Evolutionary conservation across 2,888 invertebrate genomes (phyloP).

Genomic region (Chorisops tibialis): DNA sequence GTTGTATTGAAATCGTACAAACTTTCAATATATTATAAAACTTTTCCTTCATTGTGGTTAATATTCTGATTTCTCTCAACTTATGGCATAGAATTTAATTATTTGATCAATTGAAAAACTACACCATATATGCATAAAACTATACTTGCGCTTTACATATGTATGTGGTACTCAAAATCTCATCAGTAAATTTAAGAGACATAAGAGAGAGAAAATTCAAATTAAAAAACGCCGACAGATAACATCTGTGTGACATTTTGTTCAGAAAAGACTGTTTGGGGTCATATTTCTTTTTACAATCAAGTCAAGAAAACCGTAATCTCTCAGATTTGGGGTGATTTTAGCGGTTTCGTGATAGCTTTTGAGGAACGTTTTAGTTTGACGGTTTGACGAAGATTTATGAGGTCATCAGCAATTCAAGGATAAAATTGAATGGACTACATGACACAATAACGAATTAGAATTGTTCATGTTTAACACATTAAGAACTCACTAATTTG

Average conservation of each 20-base stretch:
- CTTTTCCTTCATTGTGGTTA: neutral
- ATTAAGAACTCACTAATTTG: slow-evolving; percentile 16
- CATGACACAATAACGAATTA: neutral
- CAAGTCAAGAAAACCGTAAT: slow-evolving; percentile 11
- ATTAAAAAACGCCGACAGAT: slow-evolving; percentile 17
- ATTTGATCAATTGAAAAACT: neutral
- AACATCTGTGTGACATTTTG: slow-evolving; percentile 23
- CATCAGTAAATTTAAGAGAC: slow-evolving; percentile 2
- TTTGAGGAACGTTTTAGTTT: slow-evolving; percentile 11
- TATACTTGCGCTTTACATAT: no score
- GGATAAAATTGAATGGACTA: slow-evolving; percentile 21
- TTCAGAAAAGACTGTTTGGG: slow-evolving; percentile 9
- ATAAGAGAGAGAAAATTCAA: slow-evolving; percentile 5
- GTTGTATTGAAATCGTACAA: slow-evolving; percentile 4
- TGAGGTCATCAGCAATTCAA: slow-evolving; percentile 23
- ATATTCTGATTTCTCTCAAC: neutral
- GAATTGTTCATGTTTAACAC: neutral
- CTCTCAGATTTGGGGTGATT: slow-evolving; percentile 1
- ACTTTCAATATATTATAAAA: slow-evolving; percentile 6
- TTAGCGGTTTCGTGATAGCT: slow-evolving; percentile 6
- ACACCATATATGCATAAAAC: no score
- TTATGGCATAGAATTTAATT: neutral
- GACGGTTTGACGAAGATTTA: slow-evolving; percentile 26
- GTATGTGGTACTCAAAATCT: slow-evolving; percentile 17
- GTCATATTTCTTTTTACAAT: slow-evolving; percentile 3